Conservation (phyloP, 2,113 vertebrate genomes). For the Rhinichthys klamathensis region DNA sequence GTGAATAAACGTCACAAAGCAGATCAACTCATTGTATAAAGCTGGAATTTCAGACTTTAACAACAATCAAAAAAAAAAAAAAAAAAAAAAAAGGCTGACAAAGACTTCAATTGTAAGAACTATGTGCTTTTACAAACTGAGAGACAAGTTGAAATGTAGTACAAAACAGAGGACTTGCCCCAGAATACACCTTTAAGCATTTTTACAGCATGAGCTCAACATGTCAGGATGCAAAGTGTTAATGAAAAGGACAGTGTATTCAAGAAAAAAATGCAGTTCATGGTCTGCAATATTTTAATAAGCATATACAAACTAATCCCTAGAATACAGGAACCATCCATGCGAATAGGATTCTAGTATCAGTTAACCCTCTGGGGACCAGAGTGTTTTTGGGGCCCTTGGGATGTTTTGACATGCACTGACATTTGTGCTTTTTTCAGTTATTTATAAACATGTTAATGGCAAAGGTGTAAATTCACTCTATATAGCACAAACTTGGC, state of each 20-base stretch:
- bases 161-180: neutral
- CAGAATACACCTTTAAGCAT: neutral
- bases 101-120: neutral
- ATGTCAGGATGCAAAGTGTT: neutral
- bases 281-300: constrained; percentile 23
- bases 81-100: neutral
- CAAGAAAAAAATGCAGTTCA: neutral
- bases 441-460: no score
- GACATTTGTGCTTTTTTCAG: no score
- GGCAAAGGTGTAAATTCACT: no score
- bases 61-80: neutral
- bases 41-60: neutral
- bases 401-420: no score
- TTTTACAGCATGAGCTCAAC: neutral
- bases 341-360: neutral
- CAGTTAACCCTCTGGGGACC: no score
- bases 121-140: neutral
- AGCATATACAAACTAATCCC: constrained; percentile 22
- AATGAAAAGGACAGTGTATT: neutral
- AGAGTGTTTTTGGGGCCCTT: no score
- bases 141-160: neutral
- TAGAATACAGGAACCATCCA: neutral
- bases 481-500: no score
- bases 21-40: constrained; percentile 2
- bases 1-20: neutral